Conservation (phyloP, 2,797 vertebrate genomes). For the Coendou prehensilis region DNA sequence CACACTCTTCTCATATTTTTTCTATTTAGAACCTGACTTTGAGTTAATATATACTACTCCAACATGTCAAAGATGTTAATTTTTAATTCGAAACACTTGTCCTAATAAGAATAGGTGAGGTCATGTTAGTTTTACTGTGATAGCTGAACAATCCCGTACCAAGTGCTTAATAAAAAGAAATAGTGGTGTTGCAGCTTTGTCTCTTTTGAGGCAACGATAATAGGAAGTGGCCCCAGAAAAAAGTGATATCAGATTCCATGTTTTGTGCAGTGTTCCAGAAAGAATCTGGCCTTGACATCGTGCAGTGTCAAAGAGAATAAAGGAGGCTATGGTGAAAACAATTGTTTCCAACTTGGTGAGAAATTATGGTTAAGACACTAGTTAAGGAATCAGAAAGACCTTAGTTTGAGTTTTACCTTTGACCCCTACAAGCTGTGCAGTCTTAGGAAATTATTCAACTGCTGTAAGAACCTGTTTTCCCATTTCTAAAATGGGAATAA, state of each 20-base stretch:
- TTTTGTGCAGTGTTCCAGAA: slow-evolving; percentile 72
- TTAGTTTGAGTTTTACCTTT: neutral
- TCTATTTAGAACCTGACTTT: slow-evolving; percentile 66
- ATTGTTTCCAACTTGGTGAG: slow-evolving; percentile 49
- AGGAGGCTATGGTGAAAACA: neutral
- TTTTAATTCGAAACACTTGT: slow-evolving; percentile 83
- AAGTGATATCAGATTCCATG: slow-evolving; percentile 82
- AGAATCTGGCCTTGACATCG: slow-evolving; percentile 63
- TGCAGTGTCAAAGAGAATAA: slow-evolving; percentile 62
- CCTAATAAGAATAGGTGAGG: slow-evolving; percentile 79
- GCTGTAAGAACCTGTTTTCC: neutral
- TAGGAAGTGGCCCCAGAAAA: slow-evolving; percentile 74
- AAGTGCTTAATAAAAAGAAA: slow-evolving; percentile 79
- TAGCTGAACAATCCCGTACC: slow-evolving; percentile 67
- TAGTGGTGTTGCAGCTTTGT: slow-evolving; percentile 80
- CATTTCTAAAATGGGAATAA: neutral
- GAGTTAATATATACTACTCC: slow-evolving; percentile 65
- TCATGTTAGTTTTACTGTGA: slow-evolving; percentile 81
- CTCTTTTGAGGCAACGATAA: slow-evolving; percentile 78
- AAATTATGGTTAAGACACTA: slow-evolving; percentile 26
- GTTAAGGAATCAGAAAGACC: slow-evolving; percentile 15
- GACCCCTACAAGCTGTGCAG: neutral
- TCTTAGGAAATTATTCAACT: neutral
- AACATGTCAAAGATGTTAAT: slow-evolving; percentile 75
- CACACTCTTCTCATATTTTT: slow-evolving; percentile 72